Conservation (phyloP, 2,797 vertebrate genomes). For the Sarcophilus harrisii region DNA sequence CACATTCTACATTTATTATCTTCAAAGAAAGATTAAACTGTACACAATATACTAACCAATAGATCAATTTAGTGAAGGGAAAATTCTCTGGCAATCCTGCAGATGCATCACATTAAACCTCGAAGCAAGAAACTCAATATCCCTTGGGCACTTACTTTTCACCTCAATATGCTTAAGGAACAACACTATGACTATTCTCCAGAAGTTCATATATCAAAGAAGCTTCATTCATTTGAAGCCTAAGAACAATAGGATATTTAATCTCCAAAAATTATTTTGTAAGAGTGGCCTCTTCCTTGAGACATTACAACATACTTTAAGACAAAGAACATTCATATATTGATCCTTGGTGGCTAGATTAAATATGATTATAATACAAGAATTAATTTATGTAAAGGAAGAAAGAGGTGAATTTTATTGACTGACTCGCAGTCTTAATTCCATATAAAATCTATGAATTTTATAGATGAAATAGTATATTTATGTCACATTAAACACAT, state of each 20-base stretch:
- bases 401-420: not conserved
- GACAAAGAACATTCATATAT: not conserved
- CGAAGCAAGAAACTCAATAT: slow-evolving; percentile 31
- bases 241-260: slow-evolving; percentile 11
- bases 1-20: not conserved
- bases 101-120: not conserved
- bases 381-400: not conserved
- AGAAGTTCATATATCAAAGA: slow-evolving; percentile 1
- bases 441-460: not conserved
- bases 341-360: not conserved
- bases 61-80: not conserved
- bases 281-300: not conserved
- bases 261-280: slow-evolving; percentile 16
- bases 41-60: not conserved
- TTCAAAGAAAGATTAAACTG: slow-evolving; percentile 8
- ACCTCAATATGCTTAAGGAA: not conserved
- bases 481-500: not conserved
- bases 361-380: not conserved
- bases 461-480: not conserved
- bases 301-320: not conserved
- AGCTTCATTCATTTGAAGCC: not conserved
- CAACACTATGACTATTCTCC: not conserved
- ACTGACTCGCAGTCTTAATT: not conserved
- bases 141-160: not conserved
- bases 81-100: not conserved